These are phyloP conservation scores for Mesodorylaimus sp. DNA, from an alignment of 2,888 invertebrate species.

Conservation along the genomic window DNA sequence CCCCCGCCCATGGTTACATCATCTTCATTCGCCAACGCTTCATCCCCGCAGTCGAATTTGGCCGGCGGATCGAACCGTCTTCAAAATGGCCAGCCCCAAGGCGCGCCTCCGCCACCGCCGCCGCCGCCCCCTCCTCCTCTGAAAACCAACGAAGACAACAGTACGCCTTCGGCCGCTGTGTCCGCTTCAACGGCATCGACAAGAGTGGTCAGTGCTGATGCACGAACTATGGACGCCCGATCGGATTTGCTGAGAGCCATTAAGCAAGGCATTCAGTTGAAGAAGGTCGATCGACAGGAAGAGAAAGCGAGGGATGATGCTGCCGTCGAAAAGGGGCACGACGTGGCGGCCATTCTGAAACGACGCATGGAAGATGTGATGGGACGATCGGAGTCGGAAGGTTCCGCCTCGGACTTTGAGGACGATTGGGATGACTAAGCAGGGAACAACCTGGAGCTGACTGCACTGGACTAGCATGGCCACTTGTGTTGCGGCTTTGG, in stretches of 20 bases:
- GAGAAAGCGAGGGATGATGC: constrained; percentile 18
- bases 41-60: too few species aligned
- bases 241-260: constrained; percentile 23
- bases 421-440: constrained; percentile 20
- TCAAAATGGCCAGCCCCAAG: too few species aligned
- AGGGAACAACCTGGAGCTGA: too few species aligned
- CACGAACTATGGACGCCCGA: constrained; percentile 1
- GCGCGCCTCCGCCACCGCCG: constrained; percentile 17
- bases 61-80: too few species aligned
- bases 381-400: constrained; percentile 12
- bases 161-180: background rate
- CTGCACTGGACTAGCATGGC: too few species aligned
- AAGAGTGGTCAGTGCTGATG: background rate
- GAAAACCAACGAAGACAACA: background rate
- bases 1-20: background rate
- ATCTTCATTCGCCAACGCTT: background rate
- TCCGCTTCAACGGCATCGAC: background rate
- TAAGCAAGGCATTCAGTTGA: constrained; percentile 21
- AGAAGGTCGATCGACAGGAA: constrained; percentile 20
- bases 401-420: constrained; percentile 9
- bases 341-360: constrained; percentile 26
- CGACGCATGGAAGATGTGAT: constrained; percentile 24
- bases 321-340: constrained; percentile 17
- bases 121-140: constrained; percentile 10
- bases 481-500: too few species aligned